These are phyloP conservation scores for Tetropium fuscum DNA, from an alignment of 2,888 invertebrate genomes.

Conservation along the genomic window DNA sequence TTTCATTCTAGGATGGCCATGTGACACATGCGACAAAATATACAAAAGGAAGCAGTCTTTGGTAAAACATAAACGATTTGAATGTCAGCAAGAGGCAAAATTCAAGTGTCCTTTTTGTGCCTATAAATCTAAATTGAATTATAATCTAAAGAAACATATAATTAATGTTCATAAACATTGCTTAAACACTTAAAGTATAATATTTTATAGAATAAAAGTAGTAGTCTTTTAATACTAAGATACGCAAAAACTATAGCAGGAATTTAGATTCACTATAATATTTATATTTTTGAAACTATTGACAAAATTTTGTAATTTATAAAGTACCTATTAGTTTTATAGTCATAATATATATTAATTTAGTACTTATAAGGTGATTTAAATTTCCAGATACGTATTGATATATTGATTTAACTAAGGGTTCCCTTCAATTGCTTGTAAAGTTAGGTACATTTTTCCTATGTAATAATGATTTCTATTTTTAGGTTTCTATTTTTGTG, in stretches of 20 bases:
- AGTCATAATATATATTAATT: too few relatives aligned
- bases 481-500: conserved; percentile 27
- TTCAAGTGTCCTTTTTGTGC: conserved; percentile 43
- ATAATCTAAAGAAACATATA: conserved; percentile 34
- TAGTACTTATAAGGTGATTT: not conserved
- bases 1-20: conserved; percentile 15
- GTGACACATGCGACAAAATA: conserved; percentile 18
- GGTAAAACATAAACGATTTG: conserved; percentile 47
- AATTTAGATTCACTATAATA: too few relatives aligned
- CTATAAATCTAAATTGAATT: conserved; percentile 38
- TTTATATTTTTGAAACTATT: too few relatives aligned
- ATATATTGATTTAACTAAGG: too few relatives aligned
- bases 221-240: too few relatives aligned
- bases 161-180: not conserved
- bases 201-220: too few relatives aligned
- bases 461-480: conserved; percentile 4
- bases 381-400: not conserved
- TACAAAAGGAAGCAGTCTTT: conserved; percentile 19
- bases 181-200: too few relatives aligned
- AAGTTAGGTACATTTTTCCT: too few relatives aligned
- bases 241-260: too few relatives aligned
- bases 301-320: too few relatives aligned
- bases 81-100: conserved; percentile 41
- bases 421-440: too few relatives aligned
- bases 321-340: too few relatives aligned